Evolutionary conservation across 2,797 vertebrate species (phyloP).

Genomic region (Hafferia zeledoni): DNA sequence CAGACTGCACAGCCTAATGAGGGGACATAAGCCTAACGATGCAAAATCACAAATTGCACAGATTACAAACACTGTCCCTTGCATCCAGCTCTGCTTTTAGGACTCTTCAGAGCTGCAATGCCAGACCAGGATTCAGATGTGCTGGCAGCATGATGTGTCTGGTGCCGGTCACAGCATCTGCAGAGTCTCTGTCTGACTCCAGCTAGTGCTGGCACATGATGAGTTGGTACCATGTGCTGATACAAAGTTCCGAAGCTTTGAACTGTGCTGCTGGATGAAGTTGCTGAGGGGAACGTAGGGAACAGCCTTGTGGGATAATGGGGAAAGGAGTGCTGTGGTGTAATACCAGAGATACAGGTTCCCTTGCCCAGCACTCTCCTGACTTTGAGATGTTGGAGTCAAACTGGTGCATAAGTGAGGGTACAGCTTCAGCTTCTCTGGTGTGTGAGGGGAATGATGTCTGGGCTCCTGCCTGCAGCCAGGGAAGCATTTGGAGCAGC

Average conservation of each 20-base stretch:
- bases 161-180: neutral
- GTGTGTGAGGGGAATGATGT: rapidly evolving
- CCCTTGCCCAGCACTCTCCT: neutral
- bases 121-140: neutral
- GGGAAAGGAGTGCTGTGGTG: neutral
- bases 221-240: neutral
- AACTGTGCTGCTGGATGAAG: neutral
- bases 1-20: neutral
- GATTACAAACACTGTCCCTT: neutral
- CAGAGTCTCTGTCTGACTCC: neutral
- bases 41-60: neutral
- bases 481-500: neutral
- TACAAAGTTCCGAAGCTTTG: neutral
- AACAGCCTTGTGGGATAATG: neutral
- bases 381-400: neutral
- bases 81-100: neutral
- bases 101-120: neutral
- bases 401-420: rapidly evolving
- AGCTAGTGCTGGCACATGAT: rapidly evolving
- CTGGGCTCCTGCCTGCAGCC: neutral
- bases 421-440: rapidly evolving
- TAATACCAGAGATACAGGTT: rapidly evolving
- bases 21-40: neutral
- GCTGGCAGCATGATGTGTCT: neutral
- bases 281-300: neutral